These are phyloP conservation scores for Drosophila malerkotliana DNA, from an alignment of 1,140 invertebrate genomes.

Conservation along the genomic window DNA sequence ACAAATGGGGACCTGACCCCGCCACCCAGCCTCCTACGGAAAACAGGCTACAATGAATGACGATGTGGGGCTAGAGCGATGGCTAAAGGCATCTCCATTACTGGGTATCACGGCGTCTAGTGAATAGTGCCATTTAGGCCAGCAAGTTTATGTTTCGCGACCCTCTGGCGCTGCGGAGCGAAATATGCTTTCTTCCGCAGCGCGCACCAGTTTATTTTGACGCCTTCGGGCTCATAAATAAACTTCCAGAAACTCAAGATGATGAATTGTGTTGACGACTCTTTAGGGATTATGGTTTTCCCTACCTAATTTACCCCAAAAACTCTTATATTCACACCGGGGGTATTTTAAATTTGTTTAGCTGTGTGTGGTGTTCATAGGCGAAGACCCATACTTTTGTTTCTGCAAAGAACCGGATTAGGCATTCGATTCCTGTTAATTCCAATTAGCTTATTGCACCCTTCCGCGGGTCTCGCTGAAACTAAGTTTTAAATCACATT, in stretches of 20 bases:
- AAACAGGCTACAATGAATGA: slow-evolving; percentile 18
- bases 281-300: slow-evolving; percentile 54
- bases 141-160: not conserved
- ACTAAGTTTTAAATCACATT: not conserved
- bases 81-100: slow-evolving; percentile 11
- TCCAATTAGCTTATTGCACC: not conserved
- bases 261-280: slow-evolving; percentile 74
- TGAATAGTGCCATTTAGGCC: not conserved
- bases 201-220: slow-evolving; percentile 6
- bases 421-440: not conserved
- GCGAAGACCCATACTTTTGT: not conserved
- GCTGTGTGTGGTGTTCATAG: not conserved
- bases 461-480: too few relatives aligned
- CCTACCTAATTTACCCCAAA: slow-evolving; percentile 16
- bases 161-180: not conserved
- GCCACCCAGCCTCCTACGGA: not conserved
- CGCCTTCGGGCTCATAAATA: slow-evolving; percentile 47
- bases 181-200: not conserved
- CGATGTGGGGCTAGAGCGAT: slow-evolving; percentile 4
- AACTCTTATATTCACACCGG: slow-evolving; percentile 7
- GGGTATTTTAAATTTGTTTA: slow-evolving; percentile 11
- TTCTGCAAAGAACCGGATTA: not conserved
- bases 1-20: slow-evolving; percentile 7
- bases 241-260: slow-evolving; percentile 48
- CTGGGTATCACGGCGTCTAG: slow-evolving; percentile 14